phyloP scores from a whole-genome alignment of 2,113 vertebrate genomes.

The Lamprologus callipterus region DNA sequence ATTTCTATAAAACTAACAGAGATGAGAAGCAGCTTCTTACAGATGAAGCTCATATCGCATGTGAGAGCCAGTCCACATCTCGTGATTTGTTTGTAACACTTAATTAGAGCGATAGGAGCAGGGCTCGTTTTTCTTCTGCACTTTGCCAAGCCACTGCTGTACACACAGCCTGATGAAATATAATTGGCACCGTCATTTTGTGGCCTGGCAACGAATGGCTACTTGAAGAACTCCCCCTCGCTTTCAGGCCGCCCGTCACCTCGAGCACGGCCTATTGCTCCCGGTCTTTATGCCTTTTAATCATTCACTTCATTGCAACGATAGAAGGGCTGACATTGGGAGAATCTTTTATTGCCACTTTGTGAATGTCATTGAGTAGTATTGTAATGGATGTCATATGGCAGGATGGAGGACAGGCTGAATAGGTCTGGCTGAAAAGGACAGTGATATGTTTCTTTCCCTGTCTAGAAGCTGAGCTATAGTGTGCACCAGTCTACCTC shows the following conservation, averaged over 20 bases:
- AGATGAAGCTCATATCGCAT: background rate
- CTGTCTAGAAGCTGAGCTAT: background rate
- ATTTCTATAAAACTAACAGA: background rate
- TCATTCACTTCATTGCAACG: slow-evolving; percentile 32
- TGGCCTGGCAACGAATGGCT: background rate
- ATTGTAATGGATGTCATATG: slow-evolving; percentile 48
- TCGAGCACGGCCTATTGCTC: background rate
- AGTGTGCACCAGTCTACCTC: background rate
- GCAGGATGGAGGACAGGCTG: slow-evolving; percentile 16
- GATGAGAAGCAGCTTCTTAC: background rate
- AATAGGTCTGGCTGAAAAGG: slow-evolving; percentile 15
- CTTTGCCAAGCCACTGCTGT: background rate
- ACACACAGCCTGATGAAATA: background rate
- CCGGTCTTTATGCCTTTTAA: slow-evolving; percentile 23
- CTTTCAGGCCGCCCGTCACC: slow-evolving; percentile 1
- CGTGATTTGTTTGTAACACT: background rate
- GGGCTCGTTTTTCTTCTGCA: background rate
- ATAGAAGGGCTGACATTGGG: slow-evolving; percentile 12
- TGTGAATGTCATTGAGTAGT: slow-evolving; percentile 11
- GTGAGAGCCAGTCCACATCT: background rate
- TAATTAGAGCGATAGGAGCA: background rate
- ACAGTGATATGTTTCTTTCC: slow-evolving; percentile 32
- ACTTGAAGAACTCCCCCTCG: slow-evolving; percentile 12
- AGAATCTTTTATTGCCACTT: slow-evolving; percentile 5
- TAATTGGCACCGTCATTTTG: slow-evolving; percentile 9